Evolutionary conservation across 2,797 vertebrate species (phyloP), one percentile per base, ranked within the genome.

Genomic region (Bradypodion pumilum): DNA sequence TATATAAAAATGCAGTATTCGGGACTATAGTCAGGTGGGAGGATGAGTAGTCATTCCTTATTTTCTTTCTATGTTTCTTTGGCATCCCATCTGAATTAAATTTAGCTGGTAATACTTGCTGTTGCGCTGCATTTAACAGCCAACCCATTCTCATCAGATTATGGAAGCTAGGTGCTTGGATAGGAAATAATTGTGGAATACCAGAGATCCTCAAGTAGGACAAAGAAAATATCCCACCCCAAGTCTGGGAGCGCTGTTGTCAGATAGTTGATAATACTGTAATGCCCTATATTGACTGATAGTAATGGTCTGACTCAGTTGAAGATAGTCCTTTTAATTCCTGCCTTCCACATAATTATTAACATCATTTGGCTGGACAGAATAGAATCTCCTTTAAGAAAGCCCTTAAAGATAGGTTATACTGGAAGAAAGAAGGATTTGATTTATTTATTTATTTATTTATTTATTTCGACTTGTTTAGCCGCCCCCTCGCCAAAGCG

Each of bases 1-100:
- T 1, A 72, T 86, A 73, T 37, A 62, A 35, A 23, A 52, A 59
- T 87, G 60, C 84, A 37, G 35, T 23, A 8, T 37, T 82, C 69
- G 59, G 3, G 29, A 60, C 7, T 62, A 23, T 60, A 60, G 78
- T 86, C 35, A 0, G 69, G 62, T 49, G 29, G 37, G 40, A 46
- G 21, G 10, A 4, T 4, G 5, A 3, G 82, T 85, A 84, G 12
- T n/a, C 5, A 0, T 23, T 75, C 7, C 40, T 73, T 66, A 12
- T 72, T 86, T 4, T 81, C 32, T 37, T 49, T 69, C 70, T 66
- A 0, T 68, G 27, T 83, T 46, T 66, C 44, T 6, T 68, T 52
- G 25, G 52, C 52, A 21, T 66, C 59, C 21, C 3, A 37, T 59
- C 1, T 75, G 72, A 44, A 79, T 42, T 42, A 74, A 32, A 10